A percentile compares a stretch with the other conserved stretches of the same genome.
phyloP scores from a whole-genome alignment of 2,888 invertebrate genomes.

The Polylopha cassiicola region DNA sequence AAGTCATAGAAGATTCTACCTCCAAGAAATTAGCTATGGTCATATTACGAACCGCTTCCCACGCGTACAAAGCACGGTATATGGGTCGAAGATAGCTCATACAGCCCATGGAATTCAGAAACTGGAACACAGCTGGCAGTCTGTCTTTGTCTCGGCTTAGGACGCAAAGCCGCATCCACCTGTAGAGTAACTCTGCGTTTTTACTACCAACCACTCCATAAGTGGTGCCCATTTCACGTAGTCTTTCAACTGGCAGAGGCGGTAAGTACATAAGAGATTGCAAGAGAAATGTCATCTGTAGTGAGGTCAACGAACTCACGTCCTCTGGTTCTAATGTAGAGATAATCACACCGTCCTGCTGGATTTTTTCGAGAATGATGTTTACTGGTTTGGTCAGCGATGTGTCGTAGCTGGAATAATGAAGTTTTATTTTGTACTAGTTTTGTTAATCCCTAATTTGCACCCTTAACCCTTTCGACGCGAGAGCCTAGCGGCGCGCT shows the following conservation, averaged over 20 bases:
- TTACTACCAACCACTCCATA: conserved; percentile 81
- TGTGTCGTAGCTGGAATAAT: conserved; percentile 81
- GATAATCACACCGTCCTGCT: conserved; percentile 52
- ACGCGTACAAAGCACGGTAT: conserved; percentile 88
- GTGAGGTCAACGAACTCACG: conserved; percentile 74
- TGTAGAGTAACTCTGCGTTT: conserved; percentile 88
- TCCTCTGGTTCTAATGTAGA: conserved; percentile 73
- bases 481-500: too few relatives aligned
- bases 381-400: conserved; percentile 80
- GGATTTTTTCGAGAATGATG: conserved; percentile 70
- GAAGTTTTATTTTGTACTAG: neutral
- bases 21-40: conserved; percentile 85
- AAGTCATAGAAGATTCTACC: too few relatives aligned
- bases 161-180: conserved; percentile 88
- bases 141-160: conserved; percentile 82
- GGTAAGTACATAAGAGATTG: conserved; percentile 79
- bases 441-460: too few relatives aligned
- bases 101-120: conserved; percentile 90
- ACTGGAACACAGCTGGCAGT: conserved; percentile 82
- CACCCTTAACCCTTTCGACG: too few relatives aligned
- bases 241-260: conserved; percentile 72
- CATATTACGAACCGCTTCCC: conserved; percentile 82
- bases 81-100: conserved; percentile 95
- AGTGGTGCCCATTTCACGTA: conserved; percentile 61
- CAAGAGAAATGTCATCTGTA: conserved; percentile 83